Percentiles rank a stretch among this genome's conserved stretches.
These are phyloP conservation scores for Apis cerana DNA, from an alignment of 1,140 invertebrate species.

Conservation along the genomic window DNA sequence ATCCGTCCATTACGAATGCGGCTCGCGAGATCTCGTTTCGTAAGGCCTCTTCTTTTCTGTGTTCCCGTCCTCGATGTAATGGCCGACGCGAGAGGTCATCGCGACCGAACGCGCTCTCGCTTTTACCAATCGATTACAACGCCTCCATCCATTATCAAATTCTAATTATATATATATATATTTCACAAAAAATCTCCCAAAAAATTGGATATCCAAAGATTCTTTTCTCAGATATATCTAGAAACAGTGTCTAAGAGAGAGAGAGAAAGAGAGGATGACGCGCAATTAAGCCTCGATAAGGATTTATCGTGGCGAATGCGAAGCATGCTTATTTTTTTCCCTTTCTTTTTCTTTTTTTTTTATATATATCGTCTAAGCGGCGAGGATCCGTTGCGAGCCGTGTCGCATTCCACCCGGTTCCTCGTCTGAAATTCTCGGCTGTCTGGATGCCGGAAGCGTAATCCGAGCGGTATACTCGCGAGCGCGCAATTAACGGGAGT, in stretches of 20 bases:
- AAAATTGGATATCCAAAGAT: too few species aligned
- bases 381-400: slow-evolving; percentile 12
- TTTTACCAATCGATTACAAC: too few species aligned
- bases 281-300: slow-evolving; percentile 33
- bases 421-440: slow-evolving; percentile 39
- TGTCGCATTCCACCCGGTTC: slow-evolving; percentile 29
- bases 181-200: too few species aligned
- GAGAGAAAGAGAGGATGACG: neutral
- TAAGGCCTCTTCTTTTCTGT: neutral
- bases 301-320: slow-evolving; percentile 22
- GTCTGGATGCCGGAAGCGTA: slow-evolving; percentile 59
- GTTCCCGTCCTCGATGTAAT: neutral
- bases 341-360: neutral
- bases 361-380: neutral
- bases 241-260: too few species aligned
- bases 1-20: slow-evolving; percentile 18
- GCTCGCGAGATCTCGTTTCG: slow-evolving; percentile 24
- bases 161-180: too few species aligned
- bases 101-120: neutral
- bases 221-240: too few species aligned
- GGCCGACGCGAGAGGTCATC: slow-evolving; percentile 1
- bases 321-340: neutral
- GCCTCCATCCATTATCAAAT: too few species aligned
- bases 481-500: slow-evolving; percentile 59
- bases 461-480: slow-evolving; percentile 43